phyloP scores from a whole-genome alignment of 2,888 invertebrate species.

The Apamea crenata region DNA sequence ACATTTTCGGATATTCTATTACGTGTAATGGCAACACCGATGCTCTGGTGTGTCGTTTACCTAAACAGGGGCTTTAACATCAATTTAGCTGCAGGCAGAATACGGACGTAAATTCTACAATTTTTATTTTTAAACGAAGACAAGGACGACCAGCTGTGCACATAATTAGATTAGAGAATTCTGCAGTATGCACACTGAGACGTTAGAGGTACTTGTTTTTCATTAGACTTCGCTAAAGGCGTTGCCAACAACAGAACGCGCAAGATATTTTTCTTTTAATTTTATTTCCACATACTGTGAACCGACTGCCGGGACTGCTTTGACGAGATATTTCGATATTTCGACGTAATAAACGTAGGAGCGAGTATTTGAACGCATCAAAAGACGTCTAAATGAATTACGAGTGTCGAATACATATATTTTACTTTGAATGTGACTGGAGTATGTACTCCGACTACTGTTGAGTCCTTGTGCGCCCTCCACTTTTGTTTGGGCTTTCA shows the following conservation, averaged over 20 bases:
- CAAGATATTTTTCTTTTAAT: constrained; percentile 68
- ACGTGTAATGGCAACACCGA: constrained; percentile 44
- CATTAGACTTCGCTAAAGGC: constrained; percentile 79
- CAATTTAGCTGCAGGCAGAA: constrained; percentile 15
- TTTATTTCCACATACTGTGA: constrained; percentile 64
- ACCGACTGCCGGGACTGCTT: constrained; percentile 45
- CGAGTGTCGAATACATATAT: constrained; percentile 23
- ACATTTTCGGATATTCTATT: constrained; percentile 59
- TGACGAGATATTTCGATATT: constrained; percentile 51
- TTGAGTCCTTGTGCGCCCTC: constrained; percentile 3
- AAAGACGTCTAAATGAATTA: constrained; percentile 40
- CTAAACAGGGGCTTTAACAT: constrained; percentile 57
- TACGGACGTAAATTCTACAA: constrained; percentile 13
- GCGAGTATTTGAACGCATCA: constrained; percentile 25
- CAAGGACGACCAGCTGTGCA: constrained; percentile 70
- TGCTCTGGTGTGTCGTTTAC: constrained; percentile 67
- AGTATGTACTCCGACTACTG: constrained; percentile 18
- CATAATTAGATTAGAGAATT: constrained; percentile 80
- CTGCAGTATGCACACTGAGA: constrained; percentile 73
- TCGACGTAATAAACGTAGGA: constrained; percentile 23
- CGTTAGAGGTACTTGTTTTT: constrained; percentile 76
- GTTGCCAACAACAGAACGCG: constrained; percentile 73
- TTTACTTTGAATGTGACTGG: constrained; percentile 39
- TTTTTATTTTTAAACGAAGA: constrained; percentile 67
- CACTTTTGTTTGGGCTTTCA: constrained; percentile 52